A percentile compares a stretch with the other conserved stretches of the same genome.
Evolutionary conservation across 2,888 invertebrate genomes (phyloP).

Genomic region (Diogma glabrata): DNA sequence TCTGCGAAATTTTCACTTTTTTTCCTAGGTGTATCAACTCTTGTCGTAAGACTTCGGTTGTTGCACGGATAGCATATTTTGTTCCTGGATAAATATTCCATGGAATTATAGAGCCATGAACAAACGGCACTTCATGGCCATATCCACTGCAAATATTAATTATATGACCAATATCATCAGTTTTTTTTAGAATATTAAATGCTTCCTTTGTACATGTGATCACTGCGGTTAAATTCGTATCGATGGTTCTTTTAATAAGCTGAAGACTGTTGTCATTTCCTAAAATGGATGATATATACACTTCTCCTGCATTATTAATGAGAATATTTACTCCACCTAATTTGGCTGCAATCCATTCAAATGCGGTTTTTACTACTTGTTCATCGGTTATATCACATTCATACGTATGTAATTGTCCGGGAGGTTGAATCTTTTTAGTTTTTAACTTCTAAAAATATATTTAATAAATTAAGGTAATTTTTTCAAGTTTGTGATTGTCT

Average conservation of each 20-base stretch:
- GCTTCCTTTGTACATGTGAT: slow-evolving; percentile 38
- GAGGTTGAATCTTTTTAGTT: slow-evolving; percentile 16
- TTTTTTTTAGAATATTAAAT: slow-evolving; percentile 36
- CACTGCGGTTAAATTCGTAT: slow-evolving; percentile 37
- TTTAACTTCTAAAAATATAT: slow-evolving; percentile 11
- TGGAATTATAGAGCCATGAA: no score
- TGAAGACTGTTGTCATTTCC: slow-evolving; percentile 22
- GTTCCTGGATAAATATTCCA: slow-evolving; percentile 29
- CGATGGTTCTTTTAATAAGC: slow-evolving; percentile 28
- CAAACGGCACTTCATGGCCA: slow-evolving; percentile 36
- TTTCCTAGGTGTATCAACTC: no score
- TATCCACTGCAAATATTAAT: slow-evolving; percentile 38
- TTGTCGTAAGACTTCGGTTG: slow-evolving; percentile 26
- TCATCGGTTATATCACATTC: slow-evolving; percentile 42
- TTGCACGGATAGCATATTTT: slow-evolving; percentile 27
- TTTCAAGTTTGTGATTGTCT: no score
- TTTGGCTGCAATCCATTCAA: slow-evolving; percentile 37
- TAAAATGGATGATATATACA: slow-evolving; percentile 22
- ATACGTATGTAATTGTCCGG: slow-evolving; percentile 32
- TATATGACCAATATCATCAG: slow-evolving; percentile 35
- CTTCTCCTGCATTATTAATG: slow-evolving; percentile 45
- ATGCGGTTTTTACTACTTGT: slow-evolving; percentile 40
- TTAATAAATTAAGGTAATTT: no score
- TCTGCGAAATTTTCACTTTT: no score
- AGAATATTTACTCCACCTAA: slow-evolving; percentile 43